phyloP scores from a whole-genome alignment of 2,113 vertebrate species.

The Oreamnos americanus region DNA sequence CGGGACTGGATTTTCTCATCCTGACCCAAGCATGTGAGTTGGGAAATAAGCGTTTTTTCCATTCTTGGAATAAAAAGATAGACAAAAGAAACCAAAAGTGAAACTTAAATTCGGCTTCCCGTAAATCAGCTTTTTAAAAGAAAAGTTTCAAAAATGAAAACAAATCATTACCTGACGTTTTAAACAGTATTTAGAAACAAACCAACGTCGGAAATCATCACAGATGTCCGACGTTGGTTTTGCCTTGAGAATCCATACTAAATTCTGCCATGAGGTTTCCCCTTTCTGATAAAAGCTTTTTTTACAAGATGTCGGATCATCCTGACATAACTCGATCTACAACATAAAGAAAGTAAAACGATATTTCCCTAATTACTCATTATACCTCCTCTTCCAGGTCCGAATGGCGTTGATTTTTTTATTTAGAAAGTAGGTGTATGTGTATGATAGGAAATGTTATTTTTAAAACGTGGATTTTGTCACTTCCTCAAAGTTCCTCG shows the following conservation, averaged over 20 bases:
- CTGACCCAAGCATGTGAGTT: neutral
- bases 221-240: neutral
- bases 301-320: neutral
- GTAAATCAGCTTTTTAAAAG: neutral
- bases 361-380: neutral
- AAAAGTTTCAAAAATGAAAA: neutral
- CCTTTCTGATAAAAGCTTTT: neutral
- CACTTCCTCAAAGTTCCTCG: slow-evolving; percentile 70
- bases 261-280: neutral
- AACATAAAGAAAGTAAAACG: neutral
- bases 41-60: rapidly evolving
- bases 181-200: neutral
- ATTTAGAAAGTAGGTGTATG: slow-evolving; percentile 44
- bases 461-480: slow-evolving; percentile 50
- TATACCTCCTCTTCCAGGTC: neutral
- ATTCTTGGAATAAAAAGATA: neutral
- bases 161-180: neutral
- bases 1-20: neutral
- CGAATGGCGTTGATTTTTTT: slow-evolving; percentile 4
- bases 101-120: neutral
- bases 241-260: neutral
- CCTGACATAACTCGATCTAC: neutral
- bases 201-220: neutral
- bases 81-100: slow-evolving; percentile 31
- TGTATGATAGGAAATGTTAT: slow-evolving; percentile 33